A percentile compares a stretch with the other conserved stretches of the same genome.
These are phyloP conservation scores for Phylloscopus trochilus DNA, from an alignment of 2,113 vertebrate species.

Conservation along the genomic window DNA sequence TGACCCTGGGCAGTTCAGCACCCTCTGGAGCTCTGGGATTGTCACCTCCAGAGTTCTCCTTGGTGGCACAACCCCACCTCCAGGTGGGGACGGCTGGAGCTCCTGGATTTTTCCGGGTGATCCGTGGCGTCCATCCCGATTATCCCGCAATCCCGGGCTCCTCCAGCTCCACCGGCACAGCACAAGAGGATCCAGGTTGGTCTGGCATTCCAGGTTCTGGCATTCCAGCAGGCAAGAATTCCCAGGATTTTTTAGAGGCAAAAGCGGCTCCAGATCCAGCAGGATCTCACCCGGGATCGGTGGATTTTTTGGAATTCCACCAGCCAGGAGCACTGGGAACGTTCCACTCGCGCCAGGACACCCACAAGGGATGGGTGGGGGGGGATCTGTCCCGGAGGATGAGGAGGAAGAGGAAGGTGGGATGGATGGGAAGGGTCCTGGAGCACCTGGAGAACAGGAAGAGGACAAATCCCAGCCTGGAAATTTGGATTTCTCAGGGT, in stretches of 20 bases:
- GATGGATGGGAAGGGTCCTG: no score
- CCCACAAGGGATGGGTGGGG: background rate
- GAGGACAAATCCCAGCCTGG: no score
- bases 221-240: background rate
- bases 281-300: background rate
- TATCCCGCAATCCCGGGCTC: background rate
- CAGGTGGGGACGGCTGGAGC: accelerated
- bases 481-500: no score
- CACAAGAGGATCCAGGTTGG: no score
- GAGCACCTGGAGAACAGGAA: background rate
- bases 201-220: background rate
- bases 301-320: background rate
- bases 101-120: background rate
- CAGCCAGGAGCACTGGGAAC: background rate
- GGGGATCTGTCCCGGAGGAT: no score
- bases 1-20: no score
- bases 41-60: background rate
- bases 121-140: accelerated
- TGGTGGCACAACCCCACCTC: background rate
- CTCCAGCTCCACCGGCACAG: background rate
- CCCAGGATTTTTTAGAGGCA: background rate
- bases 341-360: accelerated
- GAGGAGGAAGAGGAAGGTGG: background rate
- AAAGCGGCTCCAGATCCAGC: background rate
- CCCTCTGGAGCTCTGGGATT: background rate